phyloP scores from a whole-genome alignment of 2,797 vertebrate species.

The Orientallactaga sibirica region DNA sequence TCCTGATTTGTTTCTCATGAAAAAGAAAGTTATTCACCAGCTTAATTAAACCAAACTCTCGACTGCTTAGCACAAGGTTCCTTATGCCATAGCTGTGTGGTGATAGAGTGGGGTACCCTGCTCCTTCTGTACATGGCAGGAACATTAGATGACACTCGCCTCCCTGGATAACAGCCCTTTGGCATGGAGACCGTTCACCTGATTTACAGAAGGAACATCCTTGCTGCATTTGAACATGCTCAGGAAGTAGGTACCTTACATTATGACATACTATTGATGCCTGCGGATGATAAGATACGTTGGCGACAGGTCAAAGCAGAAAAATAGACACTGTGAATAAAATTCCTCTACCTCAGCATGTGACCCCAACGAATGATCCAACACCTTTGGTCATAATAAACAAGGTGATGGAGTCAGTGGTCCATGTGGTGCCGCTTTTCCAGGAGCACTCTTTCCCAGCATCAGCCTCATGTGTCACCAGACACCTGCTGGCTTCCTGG shows the following conservation, averaged over 20 bases:
- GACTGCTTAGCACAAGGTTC: background rate
- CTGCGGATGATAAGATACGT: background rate
- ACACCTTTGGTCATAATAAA: background rate
- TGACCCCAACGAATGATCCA: background rate
- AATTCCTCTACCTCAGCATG: background rate
- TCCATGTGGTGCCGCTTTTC: slow-evolving; percentile 44
- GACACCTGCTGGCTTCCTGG: slow-evolving; percentile 55
- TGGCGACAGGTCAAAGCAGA: background rate
- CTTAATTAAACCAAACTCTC: background rate
- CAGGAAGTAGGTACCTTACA: background rate
- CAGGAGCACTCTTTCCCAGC: slow-evolving; percentile 10
- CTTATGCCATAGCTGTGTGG: background rate
- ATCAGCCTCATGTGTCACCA: slow-evolving; percentile 36
- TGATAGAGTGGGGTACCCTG: background rate
- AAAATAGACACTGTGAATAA: background rate
- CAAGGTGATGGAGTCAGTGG: background rate
- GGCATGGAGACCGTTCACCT: background rate
- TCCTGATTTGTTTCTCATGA: slow-evolving; percentile 29
- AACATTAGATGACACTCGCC: background rate
- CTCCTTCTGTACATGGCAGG: background rate
- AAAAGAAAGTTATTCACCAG: background rate
- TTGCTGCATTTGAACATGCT: background rate
- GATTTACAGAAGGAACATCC: background rate
- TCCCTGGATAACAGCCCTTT: background rate
- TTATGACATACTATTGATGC: background rate